Percentiles rank a stretch among this genome's conserved stretches.
phyloP scores from a whole-genome alignment of 2,113 vertebrate species.

The Butastur rufipennis region DNA sequence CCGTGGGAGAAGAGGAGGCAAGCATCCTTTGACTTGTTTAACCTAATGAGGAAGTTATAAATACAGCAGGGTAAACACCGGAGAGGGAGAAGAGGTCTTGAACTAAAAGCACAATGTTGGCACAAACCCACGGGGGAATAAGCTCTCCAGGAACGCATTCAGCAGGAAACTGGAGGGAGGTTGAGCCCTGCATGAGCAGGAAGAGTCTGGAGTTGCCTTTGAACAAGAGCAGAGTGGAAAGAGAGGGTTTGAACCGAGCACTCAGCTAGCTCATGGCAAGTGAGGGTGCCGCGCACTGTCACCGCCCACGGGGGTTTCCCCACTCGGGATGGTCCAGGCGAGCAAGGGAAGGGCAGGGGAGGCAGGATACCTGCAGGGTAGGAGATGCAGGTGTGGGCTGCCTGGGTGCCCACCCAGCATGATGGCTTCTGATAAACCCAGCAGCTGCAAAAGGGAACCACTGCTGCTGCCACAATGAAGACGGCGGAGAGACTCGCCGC shows the following conservation, averaged over 20 bases:
- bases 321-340: not conserved
- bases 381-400: not conserved
- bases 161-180: constrained; percentile 15
- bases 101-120: constrained; percentile 63
- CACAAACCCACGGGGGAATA: constrained; percentile 14
- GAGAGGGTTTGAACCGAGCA: not conserved
- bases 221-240: not conserved
- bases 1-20: not conserved
- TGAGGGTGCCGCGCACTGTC: fast-evolving
- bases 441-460: not conserved
- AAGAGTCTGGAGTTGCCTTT: not conserved
- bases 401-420: not conserved
- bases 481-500: fast-evolving
- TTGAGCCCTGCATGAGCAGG: constrained; percentile 7
- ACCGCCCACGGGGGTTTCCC: fast-evolving
- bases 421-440: not conserved
- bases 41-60: constrained; percentile 29
- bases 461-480: not conserved
- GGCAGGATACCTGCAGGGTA: not conserved
- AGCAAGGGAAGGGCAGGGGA: not conserved
- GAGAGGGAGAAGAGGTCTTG: constrained; percentile 52
- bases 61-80: constrained; percentile 6
- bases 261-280: not conserved
- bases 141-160: constrained; percentile 43
- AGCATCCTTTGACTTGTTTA: constrained; percentile 14